phyloP scores from a whole-genome alignment of 2,113 vertebrate genomes.

The Limnothrissa miodon region DNA sequence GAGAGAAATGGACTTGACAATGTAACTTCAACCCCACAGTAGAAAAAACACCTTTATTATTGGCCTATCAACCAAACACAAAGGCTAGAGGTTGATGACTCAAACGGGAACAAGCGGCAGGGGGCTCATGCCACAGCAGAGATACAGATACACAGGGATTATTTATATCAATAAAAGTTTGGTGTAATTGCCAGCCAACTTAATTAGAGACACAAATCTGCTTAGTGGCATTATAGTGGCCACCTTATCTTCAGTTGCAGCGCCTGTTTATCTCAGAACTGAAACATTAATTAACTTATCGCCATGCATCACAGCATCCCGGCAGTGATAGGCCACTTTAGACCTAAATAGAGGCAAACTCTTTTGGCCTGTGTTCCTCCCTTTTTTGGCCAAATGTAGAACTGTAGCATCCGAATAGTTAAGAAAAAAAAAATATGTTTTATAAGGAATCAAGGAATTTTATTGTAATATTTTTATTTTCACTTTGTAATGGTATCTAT shows the following conservation, averaged over 20 bases:
- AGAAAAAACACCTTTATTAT: background rate
- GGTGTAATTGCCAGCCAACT: background rate
- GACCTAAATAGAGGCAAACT: constrained; percentile 13
- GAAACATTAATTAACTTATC: constrained; percentile 52
- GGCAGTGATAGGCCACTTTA: constrained; percentile 6
- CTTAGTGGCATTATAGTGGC: constrained; percentile 31
- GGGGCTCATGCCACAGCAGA: background rate
- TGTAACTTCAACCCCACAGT: background rate
- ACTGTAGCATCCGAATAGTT: background rate
- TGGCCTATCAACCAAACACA: background rate
- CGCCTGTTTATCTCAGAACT: constrained; percentile 33
- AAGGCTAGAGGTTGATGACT: background rate
- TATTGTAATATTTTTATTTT: too few relatives aligned
- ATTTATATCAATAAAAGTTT: constrained; percentile 22
- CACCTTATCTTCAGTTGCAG: constrained; percentile 47
- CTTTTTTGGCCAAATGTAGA: background rate
- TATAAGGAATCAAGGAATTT: too few relatives aligned
- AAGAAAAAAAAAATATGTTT: too few relatives aligned
- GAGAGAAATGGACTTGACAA: background rate
- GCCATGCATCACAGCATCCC: constrained; percentile 45
- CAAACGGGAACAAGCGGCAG: background rate
- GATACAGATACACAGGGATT: background rate
- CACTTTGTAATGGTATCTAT: too few relatives aligned
- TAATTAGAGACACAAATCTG: constrained; percentile 33
- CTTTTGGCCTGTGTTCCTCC: background rate